Conservation (phyloP, 2,797 vertebrate genomes). For the Pangasius sanitwongsei region DNA sequence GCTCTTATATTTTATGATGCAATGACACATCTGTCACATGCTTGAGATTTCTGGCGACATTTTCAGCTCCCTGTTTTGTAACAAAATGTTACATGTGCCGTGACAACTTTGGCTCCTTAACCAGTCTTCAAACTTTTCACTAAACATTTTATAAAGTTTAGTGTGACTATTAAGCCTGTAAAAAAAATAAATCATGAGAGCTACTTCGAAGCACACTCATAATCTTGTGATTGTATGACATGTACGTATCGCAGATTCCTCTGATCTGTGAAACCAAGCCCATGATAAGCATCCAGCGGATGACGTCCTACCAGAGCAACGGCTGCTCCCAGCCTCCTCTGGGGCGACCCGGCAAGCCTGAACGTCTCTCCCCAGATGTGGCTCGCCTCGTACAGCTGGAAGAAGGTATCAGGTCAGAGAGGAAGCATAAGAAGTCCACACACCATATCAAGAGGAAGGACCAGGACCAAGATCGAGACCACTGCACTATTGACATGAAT, state of each 20-base stretch:
- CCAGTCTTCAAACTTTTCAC: not conserved
- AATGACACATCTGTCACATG: not conserved
- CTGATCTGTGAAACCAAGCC: constrained; percentile 91
- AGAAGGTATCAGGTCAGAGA: constrained; percentile 77
- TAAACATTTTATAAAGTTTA: not conserved
- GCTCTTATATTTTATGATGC: not conserved
- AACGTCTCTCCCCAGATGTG: constrained; percentile 75
- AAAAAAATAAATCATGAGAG: not conserved
- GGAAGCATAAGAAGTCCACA: constrained; percentile 71
- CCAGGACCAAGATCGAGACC: constrained; percentile 79
- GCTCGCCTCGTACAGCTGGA: constrained; percentile 89
- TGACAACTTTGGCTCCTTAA: not conserved
- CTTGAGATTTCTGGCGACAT: not conserved
- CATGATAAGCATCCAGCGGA: constrained; percentile 89
- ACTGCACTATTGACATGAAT: constrained; percentile 94
- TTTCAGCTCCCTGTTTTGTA: not conserved
- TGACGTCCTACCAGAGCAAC: constrained; percentile 89
- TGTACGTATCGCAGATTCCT: constrained; percentile 73
- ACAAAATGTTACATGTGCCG: not conserved
- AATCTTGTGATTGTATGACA: not conserved
- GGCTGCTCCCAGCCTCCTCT: constrained; percentile 85
- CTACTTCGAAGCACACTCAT: not conserved
- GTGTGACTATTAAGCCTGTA: not conserved
- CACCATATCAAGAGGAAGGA: constrained; percentile 77
- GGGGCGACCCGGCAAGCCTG: constrained; percentile 59